Conservation (phyloP, 2,888 invertebrate species). For the Amphimallon solstitiale region DNA sequence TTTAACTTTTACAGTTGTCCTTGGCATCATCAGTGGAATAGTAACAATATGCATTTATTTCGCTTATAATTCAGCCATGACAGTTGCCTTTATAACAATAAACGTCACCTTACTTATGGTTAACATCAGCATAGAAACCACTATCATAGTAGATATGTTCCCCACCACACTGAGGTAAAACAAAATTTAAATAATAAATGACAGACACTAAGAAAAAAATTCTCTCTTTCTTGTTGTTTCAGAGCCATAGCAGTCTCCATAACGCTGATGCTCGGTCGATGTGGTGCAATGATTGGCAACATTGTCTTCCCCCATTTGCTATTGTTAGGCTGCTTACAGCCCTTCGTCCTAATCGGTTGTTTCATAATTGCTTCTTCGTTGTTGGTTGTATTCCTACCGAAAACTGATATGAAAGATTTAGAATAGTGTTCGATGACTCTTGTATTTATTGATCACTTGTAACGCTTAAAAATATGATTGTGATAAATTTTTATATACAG, state of each 20-base stretch:
- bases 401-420: conserved; percentile 54
- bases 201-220: too few relatives aligned
- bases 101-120: conserved; percentile 68
- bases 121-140: conserved; percentile 69
- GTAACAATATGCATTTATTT: conserved; percentile 68
- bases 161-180: conserved; percentile 72
- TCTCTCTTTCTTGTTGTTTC: neutral
- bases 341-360: conserved; percentile 74
- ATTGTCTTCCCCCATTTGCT: conserved; percentile 76
- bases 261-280: conserved; percentile 76
- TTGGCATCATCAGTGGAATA: conserved; percentile 61
- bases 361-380: conserved; percentile 63
- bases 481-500: too few relatives aligned
- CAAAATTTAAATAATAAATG: too few relatives aligned
- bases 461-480: too few relatives aligned
- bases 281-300: conserved; percentile 78
- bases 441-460: too few relatives aligned
- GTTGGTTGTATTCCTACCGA: conserved; percentile 45
- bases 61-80: conserved; percentile 66
- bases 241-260: conserved; percentile 68
- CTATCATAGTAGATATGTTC: conserved; percentile 73
- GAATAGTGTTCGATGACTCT: conserved; percentile 37
- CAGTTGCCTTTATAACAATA: conserved; percentile 68
- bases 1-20: conserved; percentile 54
- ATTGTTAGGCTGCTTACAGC: conserved; percentile 75